Conservation (phyloP, 2,113 vertebrate species). For the Psephotus haematonotus region DNA sequence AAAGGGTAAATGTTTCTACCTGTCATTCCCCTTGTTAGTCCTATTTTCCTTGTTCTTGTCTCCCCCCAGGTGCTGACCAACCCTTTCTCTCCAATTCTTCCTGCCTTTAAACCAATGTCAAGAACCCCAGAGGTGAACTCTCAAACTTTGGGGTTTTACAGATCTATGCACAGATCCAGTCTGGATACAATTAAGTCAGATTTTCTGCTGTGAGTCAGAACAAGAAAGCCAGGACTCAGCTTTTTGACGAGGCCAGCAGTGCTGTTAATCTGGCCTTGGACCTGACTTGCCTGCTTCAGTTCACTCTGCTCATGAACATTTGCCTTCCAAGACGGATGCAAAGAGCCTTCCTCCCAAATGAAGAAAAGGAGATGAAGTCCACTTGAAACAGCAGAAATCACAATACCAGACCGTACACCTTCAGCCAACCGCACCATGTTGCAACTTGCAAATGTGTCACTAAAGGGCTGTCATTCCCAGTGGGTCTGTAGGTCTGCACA, state of each 20-base stretch:
- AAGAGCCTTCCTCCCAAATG: background rate
- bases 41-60: background rate
- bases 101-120: background rate
- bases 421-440: background rate
- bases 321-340: background rate
- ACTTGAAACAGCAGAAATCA: background rate
- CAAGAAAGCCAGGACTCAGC: background rate
- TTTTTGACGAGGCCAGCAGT: background rate
- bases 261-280: background rate
- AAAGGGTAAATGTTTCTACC: background rate
- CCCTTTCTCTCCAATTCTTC: background rate
- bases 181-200: background rate
- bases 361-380: background rate
- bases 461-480: background rate
- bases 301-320: background rate
- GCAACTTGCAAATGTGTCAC: background rate
- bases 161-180: background rate
- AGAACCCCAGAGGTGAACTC: background rate
- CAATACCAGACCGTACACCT: background rate
- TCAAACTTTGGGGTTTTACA: background rate
- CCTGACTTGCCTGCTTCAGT: background rate
- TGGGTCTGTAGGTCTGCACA: background rate
- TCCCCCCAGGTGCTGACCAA: rapidly evolving
- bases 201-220: background rate
- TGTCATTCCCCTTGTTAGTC: background rate